Evolutionary conservation across 2,797 vertebrate species (phyloP), one percentile per base, ranked within the genome.

Genomic region (Pangasius mekongensis): DNA sequence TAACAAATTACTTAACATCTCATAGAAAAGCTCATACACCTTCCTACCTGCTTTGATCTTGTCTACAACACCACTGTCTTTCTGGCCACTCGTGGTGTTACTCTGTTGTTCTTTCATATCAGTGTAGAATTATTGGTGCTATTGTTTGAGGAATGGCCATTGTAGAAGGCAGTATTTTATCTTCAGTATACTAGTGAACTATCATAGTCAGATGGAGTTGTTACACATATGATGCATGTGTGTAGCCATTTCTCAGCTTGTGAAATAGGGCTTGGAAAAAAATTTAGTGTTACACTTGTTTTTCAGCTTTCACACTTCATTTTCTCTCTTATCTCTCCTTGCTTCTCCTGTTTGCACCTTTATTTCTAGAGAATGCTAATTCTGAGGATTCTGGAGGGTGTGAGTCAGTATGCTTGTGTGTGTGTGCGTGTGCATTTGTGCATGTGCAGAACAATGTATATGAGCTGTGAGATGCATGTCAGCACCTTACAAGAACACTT

Each of bases 291-390:
- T 54, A 27, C 36, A 3, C n/a, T 84, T 83, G 60, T 84, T 89
- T 81, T 62, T 30, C 16, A 62, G 30, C 56, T n/a, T 22, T 76
- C 36, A 27, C 10, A 83, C 89, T 88, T 56, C 84, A 82, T 85
- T 83, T 83, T 83, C 80, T 83, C 71, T n/a, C 80, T 66, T 77
- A 80, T 89, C 81, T 89, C 73, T 62, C 83, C 84, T 84, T 84
- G 66, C 84, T 13, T 83, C 87, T 87, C 47, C 87, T 92, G 88
- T 91, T 93, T 92, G 91, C 87, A 36, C 39, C 90, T 91, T 91
- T 90, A 62, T 93, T 92, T 94, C 85, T 78, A 91, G 88, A 88
- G 88, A 87, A 89, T 92, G 47, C 88, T 85, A 91, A 90, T 90
- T 92, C 81, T 84, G 64, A 74, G 54, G 22, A 58, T 71, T 69